Percentiles rank a stretch among this genome's conserved stretches.
phyloP scores from a whole-genome alignment of 2,888 invertebrate genomes.

The Minunthozetes semirufus region DNA sequence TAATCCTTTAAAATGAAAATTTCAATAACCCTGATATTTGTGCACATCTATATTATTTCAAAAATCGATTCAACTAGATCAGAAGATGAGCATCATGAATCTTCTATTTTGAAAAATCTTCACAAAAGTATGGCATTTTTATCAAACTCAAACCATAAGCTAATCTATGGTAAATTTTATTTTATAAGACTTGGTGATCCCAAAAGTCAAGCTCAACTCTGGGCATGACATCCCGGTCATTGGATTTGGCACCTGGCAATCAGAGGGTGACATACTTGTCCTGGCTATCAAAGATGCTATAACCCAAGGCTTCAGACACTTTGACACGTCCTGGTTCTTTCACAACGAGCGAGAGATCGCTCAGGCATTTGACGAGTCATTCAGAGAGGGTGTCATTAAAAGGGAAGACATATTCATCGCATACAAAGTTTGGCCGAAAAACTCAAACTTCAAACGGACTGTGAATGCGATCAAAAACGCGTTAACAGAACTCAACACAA shows the following conservation, averaged over 20 bases:
- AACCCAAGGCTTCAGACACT: constrained; percentile 47
- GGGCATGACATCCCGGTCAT: constrained; percentile 54
- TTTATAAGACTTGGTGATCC: not conserved
- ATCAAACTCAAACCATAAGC: too few species aligned
- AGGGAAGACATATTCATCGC: constrained; percentile 49
- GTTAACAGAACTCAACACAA: not conserved
- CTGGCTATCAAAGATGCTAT: constrained; percentile 45
- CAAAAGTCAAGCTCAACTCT: not conserved
- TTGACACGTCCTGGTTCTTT: constrained; percentile 48
- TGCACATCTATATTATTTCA: too few species aligned
- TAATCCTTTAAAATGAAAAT: too few species aligned
- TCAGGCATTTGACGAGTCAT: constrained; percentile 45
- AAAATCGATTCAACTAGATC: too few species aligned
- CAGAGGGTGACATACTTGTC: constrained; percentile 52
- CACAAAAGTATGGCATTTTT: too few species aligned
- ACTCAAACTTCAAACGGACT: not conserved
- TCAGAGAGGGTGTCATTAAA: constrained; percentile 45
- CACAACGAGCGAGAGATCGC: constrained; percentile 48
- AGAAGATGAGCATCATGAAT: too few species aligned
- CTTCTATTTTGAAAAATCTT: too few species aligned
- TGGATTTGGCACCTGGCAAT: constrained; percentile 74
- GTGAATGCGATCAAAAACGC: not conserved
- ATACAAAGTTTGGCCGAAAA: constrained; percentile 58
- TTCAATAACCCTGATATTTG: too few species aligned
- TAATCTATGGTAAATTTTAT: not conserved